Evolutionary conservation across 2,797 vertebrate genomes (phyloP).

Genomic region (Nasua narica): DNA sequence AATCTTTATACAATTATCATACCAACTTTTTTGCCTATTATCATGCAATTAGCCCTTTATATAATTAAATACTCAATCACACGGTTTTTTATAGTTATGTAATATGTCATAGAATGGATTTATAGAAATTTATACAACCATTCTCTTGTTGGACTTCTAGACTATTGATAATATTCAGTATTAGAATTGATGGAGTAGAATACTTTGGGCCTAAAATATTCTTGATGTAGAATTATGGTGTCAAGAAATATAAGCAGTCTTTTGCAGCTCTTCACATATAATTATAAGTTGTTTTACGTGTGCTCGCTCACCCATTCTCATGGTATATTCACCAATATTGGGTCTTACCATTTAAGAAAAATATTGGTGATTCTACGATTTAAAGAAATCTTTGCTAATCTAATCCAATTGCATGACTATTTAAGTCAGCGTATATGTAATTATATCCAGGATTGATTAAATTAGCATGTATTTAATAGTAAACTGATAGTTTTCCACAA

Average conservation of each 20-base stretch:
- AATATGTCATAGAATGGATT: not conserved
- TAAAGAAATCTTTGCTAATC: not conserved
- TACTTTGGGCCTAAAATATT: not conserved
- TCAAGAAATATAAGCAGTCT: not conserved
- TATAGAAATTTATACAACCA: not conserved
- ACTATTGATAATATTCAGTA: not conserved
- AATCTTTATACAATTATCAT: not conserved
- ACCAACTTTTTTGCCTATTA: not conserved
- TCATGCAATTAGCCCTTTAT: not conserved
- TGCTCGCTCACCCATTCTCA: not conserved
- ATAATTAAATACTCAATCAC: not conserved
- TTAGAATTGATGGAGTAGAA: not conserved
- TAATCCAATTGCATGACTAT: not conserved
- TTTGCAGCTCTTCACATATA: not conserved
- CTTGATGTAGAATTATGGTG: not conserved
- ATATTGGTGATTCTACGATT: not conserved
- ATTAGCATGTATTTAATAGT: not conserved
- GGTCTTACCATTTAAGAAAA: not conserved
- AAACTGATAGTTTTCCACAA: not conserved
- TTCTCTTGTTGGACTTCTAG: not conserved
- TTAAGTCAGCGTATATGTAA: slow-evolving; percentile 9
- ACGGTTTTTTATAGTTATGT: not conserved
- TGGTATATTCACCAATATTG: not conserved
- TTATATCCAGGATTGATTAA: slow-evolving; percentile 2
- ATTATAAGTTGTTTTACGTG: not conserved